Evolutionary conservation across 2,888 invertebrate species (phyloP).

Genomic region (Meiosimyza decipiens): DNA sequence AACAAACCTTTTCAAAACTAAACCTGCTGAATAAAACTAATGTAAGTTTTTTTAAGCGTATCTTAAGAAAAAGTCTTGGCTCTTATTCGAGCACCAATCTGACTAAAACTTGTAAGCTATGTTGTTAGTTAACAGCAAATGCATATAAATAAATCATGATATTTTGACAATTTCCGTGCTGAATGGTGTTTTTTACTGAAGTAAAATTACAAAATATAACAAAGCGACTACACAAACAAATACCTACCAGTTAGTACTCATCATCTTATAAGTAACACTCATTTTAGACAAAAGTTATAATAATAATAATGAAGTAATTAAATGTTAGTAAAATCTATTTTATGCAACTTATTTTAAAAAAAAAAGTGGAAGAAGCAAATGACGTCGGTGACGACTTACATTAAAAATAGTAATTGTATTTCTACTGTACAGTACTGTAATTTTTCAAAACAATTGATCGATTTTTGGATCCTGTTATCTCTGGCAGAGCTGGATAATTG

Average conservation of each 20-base stretch:
- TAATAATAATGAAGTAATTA: slow-evolving; percentile 19
- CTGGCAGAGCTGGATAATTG: too few species aligned
- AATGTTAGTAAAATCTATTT: slow-evolving; percentile 27
- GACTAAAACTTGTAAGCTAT: too few species aligned
- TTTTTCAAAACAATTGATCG: slow-evolving; percentile 7
- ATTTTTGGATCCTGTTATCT: neutral
- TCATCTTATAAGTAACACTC: slow-evolving; percentile 26
- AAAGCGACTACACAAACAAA: slow-evolving; percentile 1
- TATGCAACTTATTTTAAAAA: slow-evolving; percentile 2
- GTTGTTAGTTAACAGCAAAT: too few species aligned
- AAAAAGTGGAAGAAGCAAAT: neutral
- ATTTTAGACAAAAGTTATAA: slow-evolving; percentile 18
- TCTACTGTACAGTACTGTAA: neutral
- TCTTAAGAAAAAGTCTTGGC: too few species aligned
- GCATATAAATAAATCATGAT: too few species aligned
- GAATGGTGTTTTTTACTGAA: neutral
- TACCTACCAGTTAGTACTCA: slow-evolving; percentile 26
- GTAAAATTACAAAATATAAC: neutral
- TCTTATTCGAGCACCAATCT: too few species aligned
- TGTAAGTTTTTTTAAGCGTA: too few species aligned
- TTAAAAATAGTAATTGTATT: neutral
- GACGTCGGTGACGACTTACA: too few species aligned
- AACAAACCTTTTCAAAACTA: too few species aligned
- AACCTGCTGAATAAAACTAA: too few species aligned
- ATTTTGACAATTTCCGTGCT: neutral